Evolutionary conservation across 2,113 vertebrate genomes (phyloP).

Genomic region (Peromyscus maniculatus): DNA sequence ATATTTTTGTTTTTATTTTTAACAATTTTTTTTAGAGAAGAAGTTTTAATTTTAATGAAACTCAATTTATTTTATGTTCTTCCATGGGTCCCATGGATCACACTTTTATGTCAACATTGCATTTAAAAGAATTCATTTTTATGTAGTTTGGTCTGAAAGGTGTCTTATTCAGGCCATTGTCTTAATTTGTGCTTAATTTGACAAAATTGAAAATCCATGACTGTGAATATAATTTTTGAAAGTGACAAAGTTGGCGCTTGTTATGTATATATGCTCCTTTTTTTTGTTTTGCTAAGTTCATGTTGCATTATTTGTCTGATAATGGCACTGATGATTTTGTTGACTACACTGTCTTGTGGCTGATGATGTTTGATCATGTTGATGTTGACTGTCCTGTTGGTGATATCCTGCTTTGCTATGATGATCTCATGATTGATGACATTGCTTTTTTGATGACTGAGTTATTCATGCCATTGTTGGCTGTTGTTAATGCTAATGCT

Average conservation of each 20-base stretch:
- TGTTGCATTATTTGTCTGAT: background rate
- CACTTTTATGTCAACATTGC: background rate
- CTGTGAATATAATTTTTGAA: background rate
- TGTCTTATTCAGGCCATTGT: background rate
- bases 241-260: background rate
- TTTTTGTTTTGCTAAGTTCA: background rate
- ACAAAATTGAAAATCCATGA: background rate
- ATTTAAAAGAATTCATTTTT: conserved; percentile 14
- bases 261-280: background rate
- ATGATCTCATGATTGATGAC: background rate
- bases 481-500: background rate
- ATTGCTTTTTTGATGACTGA: background rate
- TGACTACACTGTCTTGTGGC: background rate
- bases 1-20: background rate
- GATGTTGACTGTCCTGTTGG: background rate
- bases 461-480: background rate
- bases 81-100: background rate
- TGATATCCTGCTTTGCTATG: background rate
- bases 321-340: background rate
- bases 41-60: background rate
- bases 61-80: background rate
- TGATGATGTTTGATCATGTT: background rate
- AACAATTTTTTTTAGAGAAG: background rate
- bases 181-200: background rate
- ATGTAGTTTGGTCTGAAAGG: conserved; percentile 32